Base-by-base conservation (phyloP, 2,888 invertebrate species). In the Caenorhabditis sp. region DNA sequence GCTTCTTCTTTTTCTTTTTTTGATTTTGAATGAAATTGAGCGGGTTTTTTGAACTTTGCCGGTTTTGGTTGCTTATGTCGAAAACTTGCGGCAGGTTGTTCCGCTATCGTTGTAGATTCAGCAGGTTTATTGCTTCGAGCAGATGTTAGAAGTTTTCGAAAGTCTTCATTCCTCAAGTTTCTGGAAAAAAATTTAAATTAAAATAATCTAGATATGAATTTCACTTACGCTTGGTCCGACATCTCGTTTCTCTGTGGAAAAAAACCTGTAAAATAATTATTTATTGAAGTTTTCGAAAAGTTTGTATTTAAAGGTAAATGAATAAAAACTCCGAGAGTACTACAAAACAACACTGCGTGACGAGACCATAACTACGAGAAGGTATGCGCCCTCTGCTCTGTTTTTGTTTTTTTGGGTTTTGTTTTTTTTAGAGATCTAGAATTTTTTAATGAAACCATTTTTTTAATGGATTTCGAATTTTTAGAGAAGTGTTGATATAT, bases 161-260 rank as follows among this genome's bases (percentile, higher is more conserved):
- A 86, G 64, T 86, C 86, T 20, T 84, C 85, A 69, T 86, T 86
- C 21, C 80, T 74, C 10, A 81, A 68, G 53, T 77, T 78, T 54
- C 74, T 77, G 67, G 4, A 77, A 63, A 26, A 27, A 26, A 25
- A 21, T 14, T n/a, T 50, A 50, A 4, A 10, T 36, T 36, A 5
- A 36, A 36, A 36, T 43, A 3, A 17, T 43, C 17, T 43, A 14
- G 17, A 14, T 43, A 43, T 43, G n/a, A n/a, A n/a, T 43, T 43
- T 7, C 8, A 53, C 21, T 17, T 21, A 53, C 53, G 53, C n/a
- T 53, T 53, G 53, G 21, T 53, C 53, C 17, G 43, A 43, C 43
- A 43, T 43, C 17, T 5, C 10, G 31, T 31, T 31, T 7, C 31
- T 5, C 4, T 54, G 7, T 54, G 4, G 21, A 5, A 21, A 23